These are phyloP conservation scores for Dendrocincla tyrannina DNA, from an alignment of 2,797 vertebrate species.

Conservation along the genomic window DNA sequence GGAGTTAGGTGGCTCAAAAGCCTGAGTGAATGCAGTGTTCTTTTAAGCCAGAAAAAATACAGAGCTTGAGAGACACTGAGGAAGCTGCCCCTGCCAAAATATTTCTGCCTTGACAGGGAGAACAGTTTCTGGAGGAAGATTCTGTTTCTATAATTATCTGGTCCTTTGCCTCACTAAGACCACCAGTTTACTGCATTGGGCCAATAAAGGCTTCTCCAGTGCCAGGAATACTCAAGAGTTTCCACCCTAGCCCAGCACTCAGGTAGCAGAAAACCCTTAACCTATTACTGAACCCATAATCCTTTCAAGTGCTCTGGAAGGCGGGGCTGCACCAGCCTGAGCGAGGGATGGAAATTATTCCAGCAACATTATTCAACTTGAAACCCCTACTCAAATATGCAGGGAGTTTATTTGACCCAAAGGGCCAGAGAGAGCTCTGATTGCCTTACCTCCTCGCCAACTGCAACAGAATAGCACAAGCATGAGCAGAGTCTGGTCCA, in stretches of 20 bases:
- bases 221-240: not conserved
- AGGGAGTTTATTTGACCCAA: constrained; percentile 58
- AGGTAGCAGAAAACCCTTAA: constrained; percentile 8
- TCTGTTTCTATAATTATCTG: constrained; percentile 58
- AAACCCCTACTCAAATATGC: constrained; percentile 23
- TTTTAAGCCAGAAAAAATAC: constrained; percentile 50
- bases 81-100: constrained; percentile 53
- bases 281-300: not conserved
- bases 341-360: not conserved
- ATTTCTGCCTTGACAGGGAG: constrained; percentile 43
- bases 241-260: not conserved
- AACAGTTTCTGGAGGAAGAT: constrained; percentile 36
- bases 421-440: constrained; percentile 29
- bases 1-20: constrained; percentile 25
- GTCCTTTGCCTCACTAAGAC: constrained; percentile 8
- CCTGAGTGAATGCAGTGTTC: constrained; percentile 22
- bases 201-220: not conserved
- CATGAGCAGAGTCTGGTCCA: constrained; percentile 57
- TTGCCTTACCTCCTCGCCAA: constrained; percentile 42
- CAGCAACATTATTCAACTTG: constrained; percentile 36
- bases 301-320: not conserved
- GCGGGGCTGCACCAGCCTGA: not conserved
- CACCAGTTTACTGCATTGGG: not conserved
- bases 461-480: constrained; percentile 65
- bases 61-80: constrained; percentile 14